A percentile compares a stretch with the other conserved stretches of the same genome.
These are phyloP conservation scores for Dyspetes luteomarginatus DNA, from an alignment of 2,888 invertebrate genomes.

Conservation along the genomic window DNA sequence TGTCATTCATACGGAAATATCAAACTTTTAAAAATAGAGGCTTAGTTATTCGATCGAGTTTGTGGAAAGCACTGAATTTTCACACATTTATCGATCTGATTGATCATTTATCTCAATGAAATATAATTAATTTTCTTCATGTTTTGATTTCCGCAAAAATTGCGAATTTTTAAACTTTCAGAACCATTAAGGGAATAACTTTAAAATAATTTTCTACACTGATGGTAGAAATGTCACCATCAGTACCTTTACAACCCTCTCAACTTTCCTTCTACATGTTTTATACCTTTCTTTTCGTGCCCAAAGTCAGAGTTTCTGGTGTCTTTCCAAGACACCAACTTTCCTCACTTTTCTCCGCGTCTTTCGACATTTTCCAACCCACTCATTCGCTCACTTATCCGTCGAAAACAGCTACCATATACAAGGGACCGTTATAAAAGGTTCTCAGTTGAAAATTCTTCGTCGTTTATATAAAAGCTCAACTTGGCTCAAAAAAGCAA, in stretches of 20 bases:
- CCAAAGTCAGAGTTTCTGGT: background rate
- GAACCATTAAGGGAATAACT: background rate
- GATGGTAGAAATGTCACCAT: background rate
- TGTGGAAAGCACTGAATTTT: no score
- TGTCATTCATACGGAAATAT: no score
- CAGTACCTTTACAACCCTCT: background rate
- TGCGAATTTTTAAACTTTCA: no score
- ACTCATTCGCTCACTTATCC: constrained; percentile 33
- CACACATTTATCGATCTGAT: background rate
- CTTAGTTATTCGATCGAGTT: no score
- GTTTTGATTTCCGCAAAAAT: no score
- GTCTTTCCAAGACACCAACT: constrained; percentile 14
- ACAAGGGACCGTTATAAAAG: constrained; percentile 40
- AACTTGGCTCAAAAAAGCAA: constrained; percentile 49
- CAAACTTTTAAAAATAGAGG: no score
- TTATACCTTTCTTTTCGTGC: background rate
- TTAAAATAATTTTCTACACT: background rate
- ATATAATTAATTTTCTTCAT: background rate
- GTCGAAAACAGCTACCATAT: constrained; percentile 24
- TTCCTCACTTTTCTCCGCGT: constrained; percentile 14
- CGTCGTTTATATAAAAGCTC: constrained; percentile 29
- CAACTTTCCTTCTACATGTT: background rate
- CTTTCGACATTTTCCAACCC: background rate
- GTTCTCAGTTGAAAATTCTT: constrained; percentile 42
- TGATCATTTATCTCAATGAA: background rate